Evolutionary conservation across 2,113 vertebrate species (phyloP).

Genomic region (Istiophorus platypterus): DNA sequence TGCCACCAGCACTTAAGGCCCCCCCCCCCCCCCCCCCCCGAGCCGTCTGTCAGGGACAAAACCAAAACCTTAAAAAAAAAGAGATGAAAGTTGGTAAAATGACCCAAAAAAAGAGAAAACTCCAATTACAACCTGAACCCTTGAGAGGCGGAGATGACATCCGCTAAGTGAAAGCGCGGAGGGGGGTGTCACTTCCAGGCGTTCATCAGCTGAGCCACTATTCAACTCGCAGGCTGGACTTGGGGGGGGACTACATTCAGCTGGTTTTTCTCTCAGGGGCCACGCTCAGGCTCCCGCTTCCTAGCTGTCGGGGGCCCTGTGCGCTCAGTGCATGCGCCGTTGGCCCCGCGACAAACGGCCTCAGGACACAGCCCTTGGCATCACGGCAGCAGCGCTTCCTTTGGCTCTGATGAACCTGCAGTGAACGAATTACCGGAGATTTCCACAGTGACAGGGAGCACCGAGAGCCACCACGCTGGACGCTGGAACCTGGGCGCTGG

Average conservation of each 20-base stretch:
- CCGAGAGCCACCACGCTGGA: not conserved
- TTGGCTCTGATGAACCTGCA: not conserved
- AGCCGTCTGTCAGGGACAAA: not conserved
- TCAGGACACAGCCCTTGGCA: slow-evolving; percentile 3
- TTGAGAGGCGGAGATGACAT: slow-evolving; percentile 1
- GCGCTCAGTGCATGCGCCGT: not conserved
- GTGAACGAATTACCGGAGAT: not conserved
- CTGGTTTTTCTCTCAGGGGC: slow-evolving; percentile 24
- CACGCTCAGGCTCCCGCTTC: slow-evolving; percentile 2
- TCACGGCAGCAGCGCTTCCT: slow-evolving; percentile 4
- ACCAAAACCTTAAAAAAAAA: slow-evolving; percentile 5
- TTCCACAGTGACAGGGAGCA: not conserved
- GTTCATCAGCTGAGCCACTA: no score
- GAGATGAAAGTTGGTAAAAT: slow-evolving; percentile 34
- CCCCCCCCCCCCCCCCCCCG: no score
- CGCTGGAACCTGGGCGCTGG: no score
- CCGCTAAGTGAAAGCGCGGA: no score
- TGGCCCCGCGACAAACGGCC: slow-evolving; percentile 4
- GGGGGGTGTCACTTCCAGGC: no score
- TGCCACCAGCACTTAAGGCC: slow-evolving; percentile 32
- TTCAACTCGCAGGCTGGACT: not conserved
- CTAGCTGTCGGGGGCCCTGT: not conserved
- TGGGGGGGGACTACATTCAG: not conserved
- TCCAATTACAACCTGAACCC: slow-evolving; percentile 23
- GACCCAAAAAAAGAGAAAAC: no score